phyloP scores from a whole-genome alignment of 1,140 invertebrate genomes.

The Streblospio benedicti region DNA sequence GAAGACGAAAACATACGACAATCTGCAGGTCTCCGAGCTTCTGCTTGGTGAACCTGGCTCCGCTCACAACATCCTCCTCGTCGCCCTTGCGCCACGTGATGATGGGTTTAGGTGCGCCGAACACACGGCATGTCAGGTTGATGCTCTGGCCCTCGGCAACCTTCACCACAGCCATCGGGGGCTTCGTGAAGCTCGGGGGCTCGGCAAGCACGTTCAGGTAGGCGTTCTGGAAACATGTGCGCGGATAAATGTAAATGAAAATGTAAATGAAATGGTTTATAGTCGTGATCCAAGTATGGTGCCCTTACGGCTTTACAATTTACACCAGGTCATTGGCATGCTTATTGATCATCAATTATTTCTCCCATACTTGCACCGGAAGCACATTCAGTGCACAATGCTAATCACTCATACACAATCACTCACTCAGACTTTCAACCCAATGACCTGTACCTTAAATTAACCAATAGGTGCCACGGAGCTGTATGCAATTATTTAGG shows the following conservation, averaged over 20 bases:
- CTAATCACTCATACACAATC: too few species aligned
- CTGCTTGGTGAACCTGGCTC: not conserved
- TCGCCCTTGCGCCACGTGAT: constrained; percentile 83
- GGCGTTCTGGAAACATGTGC: constrained; percentile 24
- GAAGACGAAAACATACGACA: constrained; percentile 18
- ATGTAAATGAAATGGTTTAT: not conserved
- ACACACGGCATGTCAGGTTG: constrained; percentile 80
- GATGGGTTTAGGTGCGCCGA: constrained; percentile 85
- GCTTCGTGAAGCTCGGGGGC: constrained; percentile 77
- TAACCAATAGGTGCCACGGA: too few species aligned
- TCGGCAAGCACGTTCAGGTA: too few species aligned
- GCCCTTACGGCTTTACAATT: too few species aligned
- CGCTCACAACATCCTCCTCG: constrained; percentile 51
- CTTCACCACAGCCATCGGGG: constrained; percentile 59
- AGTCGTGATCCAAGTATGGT: not conserved
- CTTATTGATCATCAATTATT: not conserved
- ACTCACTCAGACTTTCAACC: too few species aligned
- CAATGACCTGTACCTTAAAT: too few species aligned
- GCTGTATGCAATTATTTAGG: too few species aligned
- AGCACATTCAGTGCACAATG: too few species aligned
- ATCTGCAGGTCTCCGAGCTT: constrained; percentile 61
- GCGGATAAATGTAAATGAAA: not conserved
- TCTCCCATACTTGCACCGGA: not conserved
- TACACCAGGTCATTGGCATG: too few species aligned
- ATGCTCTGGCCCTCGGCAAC: constrained; percentile 72